phyloP scores from a whole-genome alignment of 2,113 vertebrate genomes.

The Planiliza haematocheilus region DNA sequence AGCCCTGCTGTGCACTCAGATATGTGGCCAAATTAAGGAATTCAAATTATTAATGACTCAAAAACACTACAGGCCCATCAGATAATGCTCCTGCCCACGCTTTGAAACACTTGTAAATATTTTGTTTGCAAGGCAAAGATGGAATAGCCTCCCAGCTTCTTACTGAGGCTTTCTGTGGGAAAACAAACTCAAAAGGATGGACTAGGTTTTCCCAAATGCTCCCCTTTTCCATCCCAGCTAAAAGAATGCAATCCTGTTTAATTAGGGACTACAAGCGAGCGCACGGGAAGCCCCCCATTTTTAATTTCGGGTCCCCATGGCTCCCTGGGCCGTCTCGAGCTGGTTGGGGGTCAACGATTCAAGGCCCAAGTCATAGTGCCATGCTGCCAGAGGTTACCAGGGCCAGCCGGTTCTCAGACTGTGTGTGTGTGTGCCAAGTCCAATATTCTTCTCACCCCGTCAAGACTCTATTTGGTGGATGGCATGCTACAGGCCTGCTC shows the following conservation, averaged over 20 bases:
- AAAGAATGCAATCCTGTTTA: slow-evolving; percentile 89
- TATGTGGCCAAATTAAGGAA: slow-evolving; percentile 48
- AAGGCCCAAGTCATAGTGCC: slow-evolving; percentile 62
- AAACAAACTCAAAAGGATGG: slow-evolving; percentile 48
- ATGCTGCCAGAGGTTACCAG: slow-evolving; percentile 79
- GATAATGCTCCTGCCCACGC: slow-evolving; percentile 38
- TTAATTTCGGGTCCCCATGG: slow-evolving; percentile 82
- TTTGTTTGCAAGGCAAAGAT: slow-evolving; percentile 65
- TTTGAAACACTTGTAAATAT: slow-evolving; percentile 69
- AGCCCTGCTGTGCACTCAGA: slow-evolving; percentile 38
- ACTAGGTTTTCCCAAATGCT: slow-evolving; percentile 23
- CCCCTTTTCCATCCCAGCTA: slow-evolving; percentile 45
- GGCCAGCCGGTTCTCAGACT: slow-evolving; percentile 84
- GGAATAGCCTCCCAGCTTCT: slow-evolving; percentile 47
- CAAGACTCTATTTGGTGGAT: slow-evolving; percentile 27
- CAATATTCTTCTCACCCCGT: slow-evolving; percentile 31
- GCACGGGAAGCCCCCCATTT: slow-evolving; percentile 77
- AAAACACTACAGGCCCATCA: slow-evolving; percentile 48
- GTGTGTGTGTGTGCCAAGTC: slow-evolving; percentile 34
- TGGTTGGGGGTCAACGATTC: slow-evolving; percentile 62
- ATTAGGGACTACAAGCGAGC: slow-evolving; percentile 81
- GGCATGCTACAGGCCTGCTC: slow-evolving; percentile 19
- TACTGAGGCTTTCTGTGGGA: slow-evolving; percentile 59
- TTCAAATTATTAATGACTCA: slow-evolving; percentile 68
- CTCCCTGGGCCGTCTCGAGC: slow-evolving; percentile 56